Percentiles rank a stretch among this genome's conserved stretches.
Evolutionary conservation across 2,113 vertebrate species (phyloP).

Genomic region (Malurus elegans): DNA sequence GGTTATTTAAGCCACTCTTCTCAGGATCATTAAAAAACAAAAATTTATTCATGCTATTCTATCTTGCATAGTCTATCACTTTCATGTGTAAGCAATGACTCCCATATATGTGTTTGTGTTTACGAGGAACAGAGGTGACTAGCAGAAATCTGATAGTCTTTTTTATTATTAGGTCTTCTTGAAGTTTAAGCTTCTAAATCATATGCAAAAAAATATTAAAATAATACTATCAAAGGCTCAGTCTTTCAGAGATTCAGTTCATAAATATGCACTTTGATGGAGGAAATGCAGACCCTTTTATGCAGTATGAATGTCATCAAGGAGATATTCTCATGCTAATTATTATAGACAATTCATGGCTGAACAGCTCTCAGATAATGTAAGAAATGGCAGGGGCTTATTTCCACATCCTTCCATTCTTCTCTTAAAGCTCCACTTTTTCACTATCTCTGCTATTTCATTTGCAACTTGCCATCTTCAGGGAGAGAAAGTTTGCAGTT

Average conservation of each 20-base stretch:
- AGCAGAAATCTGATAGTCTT: slow-evolving; percentile 15
- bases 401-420: slow-evolving; percentile 25
- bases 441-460: background rate
- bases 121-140: slow-evolving; percentile 1
- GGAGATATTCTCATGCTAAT: slow-evolving; percentile 75
- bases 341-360: slow-evolving; percentile 66
- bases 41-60: slow-evolving; percentile 24
- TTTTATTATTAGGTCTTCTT: slow-evolving; percentile 38
- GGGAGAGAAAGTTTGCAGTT: background rate
- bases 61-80: background rate
- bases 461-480: background rate
- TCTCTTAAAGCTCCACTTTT: slow-evolving; percentile 23
- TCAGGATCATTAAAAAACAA: slow-evolving; percentile 16
- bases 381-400: background rate
- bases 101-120: slow-evolving; percentile 35
- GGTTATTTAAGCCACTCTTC: background rate
- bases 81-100: slow-evolving; percentile 28
- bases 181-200: slow-evolving; percentile 53
- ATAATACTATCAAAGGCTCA: slow-evolving; percentile 58
- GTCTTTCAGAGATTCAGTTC: slow-evolving; percentile 51
- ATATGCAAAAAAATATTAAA: slow-evolving; percentile 66
- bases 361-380: slow-evolving; percentile 58
- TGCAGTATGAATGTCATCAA: slow-evolving; percentile 72
- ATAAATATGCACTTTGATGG: slow-evolving; percentile 74
- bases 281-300: slow-evolving; percentile 63